Evolutionary conservation across 2,113 vertebrate genomes (phyloP).

Genomic region (Tupaia tana): DNA sequence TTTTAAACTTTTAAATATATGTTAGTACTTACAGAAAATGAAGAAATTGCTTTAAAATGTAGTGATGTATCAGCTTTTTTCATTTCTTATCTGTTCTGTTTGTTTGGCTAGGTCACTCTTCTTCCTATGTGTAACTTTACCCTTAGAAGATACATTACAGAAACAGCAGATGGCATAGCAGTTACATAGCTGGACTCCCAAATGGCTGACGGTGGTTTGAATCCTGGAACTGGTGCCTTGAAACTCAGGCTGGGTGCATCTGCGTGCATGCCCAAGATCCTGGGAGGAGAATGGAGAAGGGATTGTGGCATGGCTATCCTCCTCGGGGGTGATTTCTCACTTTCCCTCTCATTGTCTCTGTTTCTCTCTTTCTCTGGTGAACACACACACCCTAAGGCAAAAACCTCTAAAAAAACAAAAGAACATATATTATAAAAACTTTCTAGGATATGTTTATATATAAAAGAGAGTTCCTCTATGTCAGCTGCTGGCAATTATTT

Average conservation of each 20-base stretch:
- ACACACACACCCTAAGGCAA: no score
- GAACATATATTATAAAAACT: background rate
- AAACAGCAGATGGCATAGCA: no score
- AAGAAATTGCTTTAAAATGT: background rate
- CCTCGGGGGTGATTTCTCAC: no score
- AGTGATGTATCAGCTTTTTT: background rate
- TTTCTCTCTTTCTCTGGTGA: no score
- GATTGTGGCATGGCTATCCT: no score
- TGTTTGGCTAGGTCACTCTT: background rate
- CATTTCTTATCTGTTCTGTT: background rate
- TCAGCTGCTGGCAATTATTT: conserved; percentile 38
- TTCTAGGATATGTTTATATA: background rate
- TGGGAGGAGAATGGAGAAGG: no score
- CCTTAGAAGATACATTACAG: conserved; percentile 17
- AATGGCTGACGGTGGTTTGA: no score
- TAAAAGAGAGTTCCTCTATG: background rate
- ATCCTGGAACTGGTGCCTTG: no score
- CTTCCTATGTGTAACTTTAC: background rate
- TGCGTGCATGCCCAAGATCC: no score
- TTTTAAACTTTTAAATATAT: conserved; percentile 19
- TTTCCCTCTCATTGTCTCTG: no score
- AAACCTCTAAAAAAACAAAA: background rate
- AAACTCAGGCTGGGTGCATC: no score
- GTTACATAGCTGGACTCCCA: no score
- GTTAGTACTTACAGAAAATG: background rate